These are phyloP conservation scores for Lophius piscatorius DNA, from an alignment of 2,113 vertebrate genomes.

Conservation along the genomic window DNA sequence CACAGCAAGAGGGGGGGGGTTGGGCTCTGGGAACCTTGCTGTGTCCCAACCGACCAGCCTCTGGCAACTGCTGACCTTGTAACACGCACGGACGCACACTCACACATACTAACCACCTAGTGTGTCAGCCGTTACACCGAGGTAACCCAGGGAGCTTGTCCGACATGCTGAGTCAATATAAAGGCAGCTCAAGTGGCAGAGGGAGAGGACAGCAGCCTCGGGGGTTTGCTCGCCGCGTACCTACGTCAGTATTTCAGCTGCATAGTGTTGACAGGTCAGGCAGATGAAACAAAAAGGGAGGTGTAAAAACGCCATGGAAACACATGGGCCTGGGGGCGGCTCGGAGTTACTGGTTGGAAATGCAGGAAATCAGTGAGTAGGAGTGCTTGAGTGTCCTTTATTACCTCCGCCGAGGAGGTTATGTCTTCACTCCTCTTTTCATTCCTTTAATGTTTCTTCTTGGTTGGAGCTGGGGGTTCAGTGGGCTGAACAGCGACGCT, in stretches of 20 bases:
- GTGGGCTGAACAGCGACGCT: too few relatives aligned
- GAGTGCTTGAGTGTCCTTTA: background rate
- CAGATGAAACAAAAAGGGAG: slow-evolving; percentile 29
- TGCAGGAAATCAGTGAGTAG: background rate
- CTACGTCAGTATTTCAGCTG: slow-evolving; percentile 24
- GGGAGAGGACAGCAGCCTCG: slow-evolving; percentile 43
- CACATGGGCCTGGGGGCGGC: slow-evolving; percentile 9
- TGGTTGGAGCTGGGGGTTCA: too few relatives aligned
- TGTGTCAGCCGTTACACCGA: slow-evolving; percentile 38
- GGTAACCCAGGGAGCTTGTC: slow-evolving; percentile 60
- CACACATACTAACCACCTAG: slow-evolving; percentile 54
- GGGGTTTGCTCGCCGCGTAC: slow-evolving; percentile 12
- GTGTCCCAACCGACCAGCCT: slow-evolving; percentile 44
- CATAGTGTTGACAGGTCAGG: slow-evolving; percentile 19
- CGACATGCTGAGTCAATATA: slow-evolving; percentile 70
- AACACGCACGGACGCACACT: slow-evolving; percentile 19
- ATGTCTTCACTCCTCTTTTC: too few relatives aligned
- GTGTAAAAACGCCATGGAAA: background rate
- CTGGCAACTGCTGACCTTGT: slow-evolving; percentile 61
- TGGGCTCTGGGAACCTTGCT: slow-evolving; percentile 35
- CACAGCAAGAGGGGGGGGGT: background rate
- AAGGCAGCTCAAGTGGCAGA: slow-evolving; percentile 49
- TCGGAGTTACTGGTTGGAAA: slow-evolving; percentile 12
- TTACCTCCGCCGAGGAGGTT: too few relatives aligned
- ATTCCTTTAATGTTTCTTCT: too few relatives aligned